phyloP scores from a whole-genome alignment of 2,888 invertebrate genomes.

The Himalopsyche tibetana region DNA sequence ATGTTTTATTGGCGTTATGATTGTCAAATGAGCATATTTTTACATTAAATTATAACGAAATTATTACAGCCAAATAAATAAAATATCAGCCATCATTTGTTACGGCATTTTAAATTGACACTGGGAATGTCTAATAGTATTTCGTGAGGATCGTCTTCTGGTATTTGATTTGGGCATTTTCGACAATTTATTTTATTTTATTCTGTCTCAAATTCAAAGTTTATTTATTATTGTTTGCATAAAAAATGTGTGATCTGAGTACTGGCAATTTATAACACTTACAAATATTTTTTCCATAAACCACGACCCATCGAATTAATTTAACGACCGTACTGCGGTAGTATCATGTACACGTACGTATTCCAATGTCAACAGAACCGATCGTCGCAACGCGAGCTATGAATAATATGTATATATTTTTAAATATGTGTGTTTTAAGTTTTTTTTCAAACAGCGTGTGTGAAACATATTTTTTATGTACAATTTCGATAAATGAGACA shows the following conservation, averaged over 20 bases:
- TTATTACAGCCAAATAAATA: neutral
- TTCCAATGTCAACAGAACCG: too few relatives aligned
- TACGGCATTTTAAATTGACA: too few relatives aligned
- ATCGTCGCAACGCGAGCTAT: too few relatives aligned
- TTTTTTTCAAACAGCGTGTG: too few relatives aligned
- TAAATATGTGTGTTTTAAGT: too few relatives aligned
- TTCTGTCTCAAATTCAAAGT: neutral
- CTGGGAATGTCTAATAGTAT: too few relatives aligned
- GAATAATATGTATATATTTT: too few relatives aligned
- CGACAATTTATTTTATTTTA: too few relatives aligned
- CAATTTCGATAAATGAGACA: too few relatives aligned
- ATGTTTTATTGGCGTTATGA: constrained; percentile 1
- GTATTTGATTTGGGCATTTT: too few relatives aligned
- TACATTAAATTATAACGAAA: neutral
- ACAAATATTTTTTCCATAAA: neutral
- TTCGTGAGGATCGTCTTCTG: too few relatives aligned
- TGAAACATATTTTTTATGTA: too few relatives aligned
- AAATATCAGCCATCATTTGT: neutral
- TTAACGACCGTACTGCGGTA: neutral
- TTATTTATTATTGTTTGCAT: neutral
- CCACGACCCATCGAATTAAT: neutral
- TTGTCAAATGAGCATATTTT: neutral
- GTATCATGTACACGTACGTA: neutral
- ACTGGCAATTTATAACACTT: neutral
- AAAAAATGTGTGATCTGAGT: neutral